phyloP scores from a whole-genome alignment of 2,888 invertebrate genomes.

The Dryobotodes eremita region DNA sequence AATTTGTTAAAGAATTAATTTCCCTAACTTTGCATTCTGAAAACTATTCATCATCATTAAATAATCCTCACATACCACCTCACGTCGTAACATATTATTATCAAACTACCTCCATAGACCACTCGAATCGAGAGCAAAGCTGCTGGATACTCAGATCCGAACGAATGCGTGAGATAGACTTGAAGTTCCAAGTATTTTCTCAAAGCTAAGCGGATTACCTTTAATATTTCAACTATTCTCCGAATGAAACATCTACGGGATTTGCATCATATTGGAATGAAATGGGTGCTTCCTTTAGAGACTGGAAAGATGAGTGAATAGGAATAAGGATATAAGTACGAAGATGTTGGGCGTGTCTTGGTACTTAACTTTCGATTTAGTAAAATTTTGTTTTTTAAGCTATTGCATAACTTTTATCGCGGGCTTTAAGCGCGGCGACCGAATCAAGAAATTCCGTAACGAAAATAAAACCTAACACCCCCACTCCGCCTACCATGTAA shows the following conservation, averaged over 20 bases:
- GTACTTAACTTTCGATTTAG: neutral
- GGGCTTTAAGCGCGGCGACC: too few species aligned
- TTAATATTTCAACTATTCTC: slow-evolving; percentile 79
- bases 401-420: too few species aligned
- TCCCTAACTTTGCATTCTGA: neutral
- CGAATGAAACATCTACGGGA: slow-evolving; percentile 66
- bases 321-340: slow-evolving; percentile 10
- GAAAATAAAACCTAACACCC: too few species aligned
- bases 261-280: slow-evolving; percentile 83
- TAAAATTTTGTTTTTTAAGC: neutral
- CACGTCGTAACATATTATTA: neutral
- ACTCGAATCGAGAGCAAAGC: slow-evolving; percentile 26
- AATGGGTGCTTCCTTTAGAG: slow-evolving; percentile 49
- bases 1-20: neutral
- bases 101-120: slow-evolving; percentile 9
- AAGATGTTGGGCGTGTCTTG: neutral
- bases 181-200: slow-evolving; percentile 67
- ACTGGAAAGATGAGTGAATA: slow-evolving; percentile 32
- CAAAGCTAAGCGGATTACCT: slow-evolving; percentile 78
- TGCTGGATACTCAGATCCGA: slow-evolving; percentile 66
- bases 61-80: slow-evolving; percentile 2
- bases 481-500: too few species aligned
- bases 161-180: slow-evolving; percentile 66
- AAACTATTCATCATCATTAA: neutral
- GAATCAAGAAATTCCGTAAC: too few species aligned